A percentile compares a stretch with the other conserved stretches of the same genome.
phyloP scores from a whole-genome alignment of 2,888 invertebrate genomes.

The Branchellion lobata region DNA sequence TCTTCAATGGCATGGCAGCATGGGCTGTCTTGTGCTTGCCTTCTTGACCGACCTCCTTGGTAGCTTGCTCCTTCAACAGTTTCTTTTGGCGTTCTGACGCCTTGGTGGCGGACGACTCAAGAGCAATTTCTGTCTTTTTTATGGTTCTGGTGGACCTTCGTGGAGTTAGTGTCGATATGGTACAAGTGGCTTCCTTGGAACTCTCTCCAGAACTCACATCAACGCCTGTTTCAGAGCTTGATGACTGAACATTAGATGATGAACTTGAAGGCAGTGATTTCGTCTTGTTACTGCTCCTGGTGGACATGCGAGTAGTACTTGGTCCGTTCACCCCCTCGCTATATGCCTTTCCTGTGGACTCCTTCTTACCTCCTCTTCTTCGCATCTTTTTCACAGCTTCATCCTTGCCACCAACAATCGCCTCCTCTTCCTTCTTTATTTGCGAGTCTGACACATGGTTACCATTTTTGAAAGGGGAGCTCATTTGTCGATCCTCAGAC shows the following conservation, averaged over 20 bases:
- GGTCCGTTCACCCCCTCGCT: background rate
- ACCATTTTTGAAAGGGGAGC: background rate
- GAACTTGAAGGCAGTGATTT: conserved; percentile 3
- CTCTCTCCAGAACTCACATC: background rate
- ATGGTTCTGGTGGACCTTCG: conserved; percentile 33
- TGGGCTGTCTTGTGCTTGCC: background rate
- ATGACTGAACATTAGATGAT: background rate
- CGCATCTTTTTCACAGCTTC: background rate
- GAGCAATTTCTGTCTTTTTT: conserved; percentile 33
- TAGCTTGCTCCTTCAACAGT: background rate
- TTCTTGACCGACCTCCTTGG: background rate
- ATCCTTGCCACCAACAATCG: background rate
- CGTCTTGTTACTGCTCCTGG: conserved; percentile 36
- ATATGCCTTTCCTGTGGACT: background rate
- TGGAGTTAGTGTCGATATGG: background rate
- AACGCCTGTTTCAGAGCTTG: background rate
- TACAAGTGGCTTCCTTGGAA: background rate
- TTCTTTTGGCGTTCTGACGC: conserved; percentile 8
- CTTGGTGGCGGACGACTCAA: conserved; percentile 6
- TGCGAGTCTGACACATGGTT: background rate
- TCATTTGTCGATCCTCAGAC: background rate
- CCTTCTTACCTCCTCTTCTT: background rate
- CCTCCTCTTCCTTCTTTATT: background rate
- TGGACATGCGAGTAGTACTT: conserved; percentile 26
- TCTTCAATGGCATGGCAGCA: background rate